Evolutionary conservation across 2,113 vertebrate genomes (phyloP).

Genomic region (Todiramphus chloris): DNA sequence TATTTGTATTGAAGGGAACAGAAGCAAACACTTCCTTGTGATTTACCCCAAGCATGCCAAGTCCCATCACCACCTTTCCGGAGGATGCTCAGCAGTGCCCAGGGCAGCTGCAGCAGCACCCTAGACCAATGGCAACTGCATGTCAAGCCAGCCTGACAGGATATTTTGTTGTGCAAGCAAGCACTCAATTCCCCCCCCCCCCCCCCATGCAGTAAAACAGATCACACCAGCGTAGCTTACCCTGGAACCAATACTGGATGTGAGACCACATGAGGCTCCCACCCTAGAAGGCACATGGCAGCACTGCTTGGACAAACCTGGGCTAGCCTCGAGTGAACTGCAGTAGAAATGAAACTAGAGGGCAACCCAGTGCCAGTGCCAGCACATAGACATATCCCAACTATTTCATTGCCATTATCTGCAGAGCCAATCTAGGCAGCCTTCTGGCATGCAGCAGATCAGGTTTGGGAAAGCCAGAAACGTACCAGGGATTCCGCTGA

Average conservation of each 20-base stretch:
- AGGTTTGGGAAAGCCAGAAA: not conserved
- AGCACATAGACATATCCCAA: not conserved
- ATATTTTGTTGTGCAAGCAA: not conserved
- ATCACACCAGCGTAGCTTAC: not conserved
- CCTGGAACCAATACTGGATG: not conserved
- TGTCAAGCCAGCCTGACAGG: not conserved
- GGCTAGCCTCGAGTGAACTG: not conserved
- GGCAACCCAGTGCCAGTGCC: not conserved
- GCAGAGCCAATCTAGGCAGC: not conserved
- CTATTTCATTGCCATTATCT: not conserved
- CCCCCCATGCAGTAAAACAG: not conserved
- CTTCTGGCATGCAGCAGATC: not conserved
- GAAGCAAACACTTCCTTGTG: not conserved
- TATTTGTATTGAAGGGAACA: not conserved
- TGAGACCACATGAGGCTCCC: not conserved
- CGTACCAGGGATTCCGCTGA: not conserved
- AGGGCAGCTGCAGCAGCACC: not conserved
- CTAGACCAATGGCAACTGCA: accelerated
- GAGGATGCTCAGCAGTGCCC: not conserved
- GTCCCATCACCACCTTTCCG: not conserved
- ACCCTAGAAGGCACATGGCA: accelerated
- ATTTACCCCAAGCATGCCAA: not conserved
- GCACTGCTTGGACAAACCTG: not conserved
- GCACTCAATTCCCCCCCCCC: not conserved
- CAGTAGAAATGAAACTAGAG: not conserved